Evolutionary conservation across 2,113 vertebrate genomes (phyloP).

Genomic region (Eubucco bourcierii): DNA sequence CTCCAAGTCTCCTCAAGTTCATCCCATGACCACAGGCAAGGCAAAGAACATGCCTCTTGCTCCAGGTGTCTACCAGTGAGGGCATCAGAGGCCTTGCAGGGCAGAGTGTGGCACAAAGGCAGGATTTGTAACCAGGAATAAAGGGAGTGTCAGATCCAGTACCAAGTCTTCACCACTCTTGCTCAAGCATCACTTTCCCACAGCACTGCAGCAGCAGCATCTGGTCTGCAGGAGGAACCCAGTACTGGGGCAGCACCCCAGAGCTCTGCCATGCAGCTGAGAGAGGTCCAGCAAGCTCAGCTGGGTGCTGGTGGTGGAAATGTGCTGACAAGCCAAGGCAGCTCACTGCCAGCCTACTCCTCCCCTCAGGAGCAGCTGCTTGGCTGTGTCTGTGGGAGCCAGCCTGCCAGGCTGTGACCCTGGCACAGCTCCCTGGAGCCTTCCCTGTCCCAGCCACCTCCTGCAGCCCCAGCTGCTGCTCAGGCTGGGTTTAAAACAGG

Average conservation of each 20-base stretch:
- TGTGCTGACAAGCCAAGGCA: neutral
- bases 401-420: neutral
- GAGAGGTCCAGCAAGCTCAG: neutral
- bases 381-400: neutral
- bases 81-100: neutral
- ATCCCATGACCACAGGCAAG: neutral
- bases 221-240: neutral
- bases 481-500: neutral
- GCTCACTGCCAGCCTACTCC: neutral
- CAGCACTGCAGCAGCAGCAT: rapidly evolving
- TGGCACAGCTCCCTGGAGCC: neutral
- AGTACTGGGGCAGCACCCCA: rapidly evolving
- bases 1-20: neutral
- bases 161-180: too few relatives aligned
- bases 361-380: neutral
- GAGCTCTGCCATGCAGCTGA: neutral
- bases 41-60: neutral
- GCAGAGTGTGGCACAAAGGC: neutral
- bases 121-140: neutral
- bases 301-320: neutral
- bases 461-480: neutral
- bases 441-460: neutral
- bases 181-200: neutral
- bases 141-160: too few relatives aligned
- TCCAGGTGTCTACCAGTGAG: neutral